Percentiles rank a stretch among this genome's conserved stretches.
These are phyloP conservation scores for Odontesthes bonariensis DNA, from an alignment of 2,113 vertebrate genomes.

Conservation along the genomic window DNA sequence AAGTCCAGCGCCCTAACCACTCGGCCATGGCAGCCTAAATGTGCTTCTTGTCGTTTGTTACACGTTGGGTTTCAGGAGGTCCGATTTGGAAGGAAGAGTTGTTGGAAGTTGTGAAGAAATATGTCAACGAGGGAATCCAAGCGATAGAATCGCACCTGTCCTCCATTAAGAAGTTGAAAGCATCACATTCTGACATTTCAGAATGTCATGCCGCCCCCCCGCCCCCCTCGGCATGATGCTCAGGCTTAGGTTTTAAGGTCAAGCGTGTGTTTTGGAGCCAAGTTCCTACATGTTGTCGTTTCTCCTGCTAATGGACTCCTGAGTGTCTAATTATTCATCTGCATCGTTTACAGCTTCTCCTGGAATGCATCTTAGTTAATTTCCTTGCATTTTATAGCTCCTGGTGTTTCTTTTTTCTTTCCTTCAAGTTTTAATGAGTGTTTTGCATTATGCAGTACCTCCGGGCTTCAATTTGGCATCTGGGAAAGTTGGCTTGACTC, in stretches of 20 bases:
- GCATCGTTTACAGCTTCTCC: conserved; percentile 56
- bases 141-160: no score
- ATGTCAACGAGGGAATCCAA: no score
- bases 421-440: conserved; percentile 74
- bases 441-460: conserved; percentile 77
- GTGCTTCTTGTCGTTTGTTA: no score
- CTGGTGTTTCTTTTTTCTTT: conserved; percentile 47
- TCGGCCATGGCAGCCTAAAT: no score
- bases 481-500: conserved; percentile 76
- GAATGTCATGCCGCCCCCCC: background rate
- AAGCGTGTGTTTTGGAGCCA: conserved; percentile 30
- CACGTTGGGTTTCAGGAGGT: no score
- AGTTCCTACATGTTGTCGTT: conserved; percentile 59
- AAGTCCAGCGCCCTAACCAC: no score
- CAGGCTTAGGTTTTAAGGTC: conserved; percentile 43
- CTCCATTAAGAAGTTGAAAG: background rate
- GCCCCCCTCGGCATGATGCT: conserved; percentile 21
- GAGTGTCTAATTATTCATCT: conserved; percentile 69
- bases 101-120: no score
- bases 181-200: background rate
- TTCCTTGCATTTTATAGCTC: conserved; percentile 64
- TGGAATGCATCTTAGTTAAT: conserved; percentile 59
- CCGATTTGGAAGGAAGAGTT: no score
- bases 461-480: conserved; percentile 77
- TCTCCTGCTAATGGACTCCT: conserved; percentile 66